Percentiles rank a stretch among this genome's conserved stretches.
Conservation (phyloP, 2,888 invertebrate species). For the Chesias legatella region DNA sequence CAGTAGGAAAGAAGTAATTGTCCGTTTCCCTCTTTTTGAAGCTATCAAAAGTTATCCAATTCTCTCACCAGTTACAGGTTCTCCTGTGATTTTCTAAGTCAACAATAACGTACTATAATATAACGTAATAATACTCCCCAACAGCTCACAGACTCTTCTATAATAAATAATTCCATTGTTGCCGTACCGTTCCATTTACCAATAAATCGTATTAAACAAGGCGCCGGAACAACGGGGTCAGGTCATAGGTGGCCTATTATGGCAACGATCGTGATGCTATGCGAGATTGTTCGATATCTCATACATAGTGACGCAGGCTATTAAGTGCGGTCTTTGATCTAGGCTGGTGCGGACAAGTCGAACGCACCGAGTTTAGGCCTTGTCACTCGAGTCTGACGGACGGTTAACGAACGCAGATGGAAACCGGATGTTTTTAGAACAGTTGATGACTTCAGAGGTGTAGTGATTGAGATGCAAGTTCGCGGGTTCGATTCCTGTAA, state of each 20-base stretch:
- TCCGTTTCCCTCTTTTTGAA: too few species aligned
- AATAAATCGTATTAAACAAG: conserved; percentile 29
- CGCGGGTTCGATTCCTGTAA: too few species aligned
- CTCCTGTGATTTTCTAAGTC: too few species aligned
- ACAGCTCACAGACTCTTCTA: neutral
- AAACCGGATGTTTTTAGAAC: conserved; percentile 46
- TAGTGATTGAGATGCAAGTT: neutral
- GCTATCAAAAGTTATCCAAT: too few species aligned
- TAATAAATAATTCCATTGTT: conserved; percentile 9
- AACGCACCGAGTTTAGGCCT: conserved; percentile 48
- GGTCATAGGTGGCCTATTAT: conserved; percentile 45
- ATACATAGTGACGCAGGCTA: conserved; percentile 39
- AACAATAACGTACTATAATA: too few species aligned
- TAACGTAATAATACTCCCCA: too few species aligned
- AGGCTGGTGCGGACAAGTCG: conserved; percentile 44
- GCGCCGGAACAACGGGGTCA: conserved; percentile 32
- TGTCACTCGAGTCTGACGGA: conserved; percentile 41
- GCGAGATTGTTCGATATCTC: conserved; percentile 44
- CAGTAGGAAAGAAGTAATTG: too few species aligned
- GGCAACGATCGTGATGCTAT: conserved; percentile 47
- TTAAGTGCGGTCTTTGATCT: conserved; percentile 60
- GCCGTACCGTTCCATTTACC: conserved; percentile 14
- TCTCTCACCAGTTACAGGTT: too few species aligned
- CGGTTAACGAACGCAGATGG: conserved; percentile 54
- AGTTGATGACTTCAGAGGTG: conserved; percentile 25